Percentiles rank a stretch among this genome's conserved stretches.
phyloP scores from a whole-genome alignment of 2,888 invertebrate genomes.

The Gnatocerus cornutus region DNA sequence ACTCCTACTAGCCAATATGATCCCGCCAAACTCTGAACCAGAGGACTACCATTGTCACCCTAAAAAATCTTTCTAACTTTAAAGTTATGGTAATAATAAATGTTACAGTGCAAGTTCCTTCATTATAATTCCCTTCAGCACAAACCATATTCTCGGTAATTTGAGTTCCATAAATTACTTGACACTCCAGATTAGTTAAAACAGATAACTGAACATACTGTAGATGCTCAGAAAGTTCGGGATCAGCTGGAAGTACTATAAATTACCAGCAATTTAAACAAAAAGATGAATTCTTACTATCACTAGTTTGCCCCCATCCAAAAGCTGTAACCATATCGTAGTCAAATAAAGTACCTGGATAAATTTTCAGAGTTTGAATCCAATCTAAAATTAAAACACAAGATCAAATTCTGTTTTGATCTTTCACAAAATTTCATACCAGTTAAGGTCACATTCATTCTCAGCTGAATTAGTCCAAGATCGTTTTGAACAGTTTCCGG shows the following conservation, averaged over 20 bases:
- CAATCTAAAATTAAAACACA: too few relatives aligned
- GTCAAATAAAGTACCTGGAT: too few relatives aligned
- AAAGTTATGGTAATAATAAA: too few relatives aligned
- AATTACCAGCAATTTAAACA: too few relatives aligned
- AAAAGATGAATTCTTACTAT: constrained; percentile 9
- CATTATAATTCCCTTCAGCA: constrained; percentile 2
- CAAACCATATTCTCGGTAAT: constrained; percentile 9
- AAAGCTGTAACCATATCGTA: too few relatives aligned
- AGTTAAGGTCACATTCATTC: background rate
- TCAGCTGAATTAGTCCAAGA: constrained; percentile 11
- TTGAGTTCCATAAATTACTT: background rate
- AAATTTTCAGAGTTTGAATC: too few relatives aligned
- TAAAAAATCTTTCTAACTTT: background rate
- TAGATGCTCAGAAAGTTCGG: background rate
- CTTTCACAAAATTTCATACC: too few relatives aligned
- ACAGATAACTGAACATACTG: background rate
- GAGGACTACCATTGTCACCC: constrained; percentile 28
- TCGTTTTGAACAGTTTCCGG: constrained; percentile 15
- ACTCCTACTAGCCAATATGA: background rate
- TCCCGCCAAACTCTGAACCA: background rate
- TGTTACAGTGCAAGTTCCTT: background rate
- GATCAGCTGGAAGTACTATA: background rate
- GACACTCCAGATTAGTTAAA: background rate
- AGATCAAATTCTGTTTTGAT: too few relatives aligned
- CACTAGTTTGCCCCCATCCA: constrained; percentile 14